A percentile compares a stretch with the other conserved stretches of the same genome.
These are phyloP conservation scores for Solenopsis invicta DNA, from an alignment of 1,140 invertebrate species.

Conservation along the genomic window DNA sequence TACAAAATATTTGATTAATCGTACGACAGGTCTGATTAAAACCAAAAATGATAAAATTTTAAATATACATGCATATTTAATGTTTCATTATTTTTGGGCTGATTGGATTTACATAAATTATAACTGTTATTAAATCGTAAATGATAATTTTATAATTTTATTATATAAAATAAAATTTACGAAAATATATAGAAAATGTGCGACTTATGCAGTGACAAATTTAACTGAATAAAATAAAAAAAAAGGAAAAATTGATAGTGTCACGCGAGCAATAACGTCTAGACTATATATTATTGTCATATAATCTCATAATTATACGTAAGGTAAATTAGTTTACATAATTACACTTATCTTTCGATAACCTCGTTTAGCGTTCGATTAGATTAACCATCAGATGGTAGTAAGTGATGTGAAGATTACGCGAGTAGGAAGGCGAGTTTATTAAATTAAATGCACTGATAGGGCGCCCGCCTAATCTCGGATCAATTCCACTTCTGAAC, in stretches of 20 bases:
- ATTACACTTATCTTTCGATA: neutral
- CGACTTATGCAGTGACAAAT: neutral
- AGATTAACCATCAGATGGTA: neutral
- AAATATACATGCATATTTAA: neutral
- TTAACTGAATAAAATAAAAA: neutral
- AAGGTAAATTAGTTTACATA: conserved; percentile 7
- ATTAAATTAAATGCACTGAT: neutral
- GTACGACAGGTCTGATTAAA: neutral
- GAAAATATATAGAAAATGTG: neutral
- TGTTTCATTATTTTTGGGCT: neutral
- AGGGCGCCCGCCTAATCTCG: neutral
- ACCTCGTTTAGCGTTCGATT: conserved; percentile 14
- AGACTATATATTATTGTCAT: neutral
- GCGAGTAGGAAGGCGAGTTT: neutral
- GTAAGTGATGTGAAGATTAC: neutral
- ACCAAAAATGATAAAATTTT: neutral
- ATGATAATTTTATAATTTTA: neutral
- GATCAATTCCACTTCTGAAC: neutral
- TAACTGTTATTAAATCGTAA: conserved; percentile 2
- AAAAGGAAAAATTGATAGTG: neutral
- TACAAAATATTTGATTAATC: conserved; percentile 7
- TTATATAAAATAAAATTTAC: neutral
- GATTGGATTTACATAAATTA: neutral
- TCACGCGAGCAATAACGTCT: neutral
- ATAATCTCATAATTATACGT: neutral